These are phyloP conservation scores for Lampris incognitus DNA, from an alignment of 2,113 vertebrate species.

Conservation along the genomic window DNA sequence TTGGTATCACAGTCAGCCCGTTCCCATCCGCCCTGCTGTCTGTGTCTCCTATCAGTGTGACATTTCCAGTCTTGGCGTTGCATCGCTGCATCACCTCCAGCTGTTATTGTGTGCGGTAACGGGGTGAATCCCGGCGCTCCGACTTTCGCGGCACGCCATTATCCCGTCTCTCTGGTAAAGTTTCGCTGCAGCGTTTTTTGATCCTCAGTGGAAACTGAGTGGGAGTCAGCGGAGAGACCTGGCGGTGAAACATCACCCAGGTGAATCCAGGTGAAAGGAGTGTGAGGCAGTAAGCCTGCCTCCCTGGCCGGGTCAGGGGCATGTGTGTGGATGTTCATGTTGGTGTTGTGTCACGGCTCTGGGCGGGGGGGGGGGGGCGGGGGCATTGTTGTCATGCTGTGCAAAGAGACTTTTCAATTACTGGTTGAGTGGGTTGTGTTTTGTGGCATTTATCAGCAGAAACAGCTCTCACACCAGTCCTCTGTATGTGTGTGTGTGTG, in stretches of 20 bases:
- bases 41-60: background rate
- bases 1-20: background rate
- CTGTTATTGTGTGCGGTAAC: background rate
- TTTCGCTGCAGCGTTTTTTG: no score
- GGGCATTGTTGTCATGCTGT: background rate
- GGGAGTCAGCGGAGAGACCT: no score
- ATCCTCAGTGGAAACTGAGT: background rate
- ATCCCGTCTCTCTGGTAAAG: no score
- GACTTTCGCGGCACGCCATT: background rate
- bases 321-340: background rate
- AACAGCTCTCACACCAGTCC: background rate
- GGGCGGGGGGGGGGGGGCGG: background rate
- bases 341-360: no score
- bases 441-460: background rate
- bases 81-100: background rate
- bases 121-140: background rate
- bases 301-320: no score
- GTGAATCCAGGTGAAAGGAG: no score
- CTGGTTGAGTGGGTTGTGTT: background rate
- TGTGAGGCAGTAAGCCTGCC: no score
- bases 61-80: background rate
- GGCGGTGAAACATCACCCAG: no score
- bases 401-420: background rate
- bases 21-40: background rate
- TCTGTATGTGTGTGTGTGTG: constrained; percentile 5